A percentile compares a stretch with the other conserved stretches of the same genome.
Evolutionary conservation across 2,888 invertebrate genomes (phyloP).

Genomic region (Asteroscopus sphinx): DNA sequence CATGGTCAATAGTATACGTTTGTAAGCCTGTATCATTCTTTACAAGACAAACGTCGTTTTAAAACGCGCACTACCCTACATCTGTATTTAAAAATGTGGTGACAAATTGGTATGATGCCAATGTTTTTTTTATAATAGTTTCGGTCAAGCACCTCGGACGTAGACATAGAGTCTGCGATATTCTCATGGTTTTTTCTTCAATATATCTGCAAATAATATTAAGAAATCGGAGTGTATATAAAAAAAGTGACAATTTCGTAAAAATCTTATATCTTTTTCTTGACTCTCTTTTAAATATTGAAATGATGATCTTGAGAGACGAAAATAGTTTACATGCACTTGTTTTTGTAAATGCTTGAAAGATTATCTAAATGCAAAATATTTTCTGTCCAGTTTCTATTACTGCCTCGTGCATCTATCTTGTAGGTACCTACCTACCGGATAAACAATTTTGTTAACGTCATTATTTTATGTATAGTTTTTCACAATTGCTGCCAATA

Average conservation of each 20-base stretch:
- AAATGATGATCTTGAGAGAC: background rate
- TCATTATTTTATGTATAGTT: background rate
- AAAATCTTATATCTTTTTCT: constrained; percentile 1
- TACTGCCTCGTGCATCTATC: background rate
- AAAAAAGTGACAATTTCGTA: constrained; percentile 41
- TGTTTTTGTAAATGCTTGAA: background rate
- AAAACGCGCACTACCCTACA: constrained; percentile 34
- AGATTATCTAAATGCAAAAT: too few species aligned
- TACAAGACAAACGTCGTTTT: constrained; percentile 7
- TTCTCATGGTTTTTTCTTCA: constrained; percentile 35
- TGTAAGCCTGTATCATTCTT: background rate
- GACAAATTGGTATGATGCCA: constrained; percentile 62
- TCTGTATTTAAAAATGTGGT: constrained; percentile 47
- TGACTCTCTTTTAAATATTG: constrained; percentile 8
- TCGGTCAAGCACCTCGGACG: constrained; percentile 63
- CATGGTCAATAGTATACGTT: background rate
- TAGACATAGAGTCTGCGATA: constrained; percentile 59
- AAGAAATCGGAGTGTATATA: constrained; percentile 33
- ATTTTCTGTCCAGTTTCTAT: background rate
- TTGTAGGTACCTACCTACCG: too few species aligned
- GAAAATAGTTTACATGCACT: background rate
- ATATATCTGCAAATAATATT: constrained; percentile 34
- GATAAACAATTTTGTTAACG: background rate
- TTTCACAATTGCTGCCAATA: background rate
- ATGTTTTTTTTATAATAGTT: constrained; percentile 56